These are phyloP conservation scores for Lucilia sericata DNA, from an alignment of 1,140 invertebrate species.

Conservation along the genomic window DNA sequence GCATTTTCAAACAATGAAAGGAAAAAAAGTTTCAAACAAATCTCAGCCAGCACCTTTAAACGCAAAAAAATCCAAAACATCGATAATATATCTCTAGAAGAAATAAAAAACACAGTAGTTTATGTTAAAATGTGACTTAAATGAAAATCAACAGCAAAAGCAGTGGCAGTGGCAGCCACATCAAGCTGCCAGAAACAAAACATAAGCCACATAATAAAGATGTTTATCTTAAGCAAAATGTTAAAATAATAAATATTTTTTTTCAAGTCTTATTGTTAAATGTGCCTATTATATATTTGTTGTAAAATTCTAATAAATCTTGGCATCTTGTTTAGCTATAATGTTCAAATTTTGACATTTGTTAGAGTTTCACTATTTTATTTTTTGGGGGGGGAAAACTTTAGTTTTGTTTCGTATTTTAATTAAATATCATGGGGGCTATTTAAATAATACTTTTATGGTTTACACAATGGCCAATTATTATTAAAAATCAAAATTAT, in stretches of 20 bases:
- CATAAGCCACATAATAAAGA: slow-evolving; percentile 25
- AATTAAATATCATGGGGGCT: slow-evolving; percentile 14
- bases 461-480: background rate
- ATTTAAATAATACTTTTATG: slow-evolving; percentile 13
- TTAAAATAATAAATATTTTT: slow-evolving; percentile 30
- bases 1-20: background rate
- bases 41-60: too few species aligned
- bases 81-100: too few species aligned
- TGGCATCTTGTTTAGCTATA: too few species aligned
- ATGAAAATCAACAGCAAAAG: background rate
- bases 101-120: too few species aligned
- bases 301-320: too few species aligned
- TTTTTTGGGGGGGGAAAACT: too few species aligned
- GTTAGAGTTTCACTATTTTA: too few species aligned
- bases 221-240: slow-evolving; percentile 18
- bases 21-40: background rate
- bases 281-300: background rate
- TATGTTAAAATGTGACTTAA: slow-evolving; percentile 25
- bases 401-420: background rate
- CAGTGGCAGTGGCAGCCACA: background rate
- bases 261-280: background rate
- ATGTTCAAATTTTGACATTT: too few species aligned
- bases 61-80: too few species aligned
- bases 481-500: background rate
- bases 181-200: background rate